Base-by-base conservation (phyloP, 2,888 invertebrate genomes). In the Campopleginae sp. region DNA sequence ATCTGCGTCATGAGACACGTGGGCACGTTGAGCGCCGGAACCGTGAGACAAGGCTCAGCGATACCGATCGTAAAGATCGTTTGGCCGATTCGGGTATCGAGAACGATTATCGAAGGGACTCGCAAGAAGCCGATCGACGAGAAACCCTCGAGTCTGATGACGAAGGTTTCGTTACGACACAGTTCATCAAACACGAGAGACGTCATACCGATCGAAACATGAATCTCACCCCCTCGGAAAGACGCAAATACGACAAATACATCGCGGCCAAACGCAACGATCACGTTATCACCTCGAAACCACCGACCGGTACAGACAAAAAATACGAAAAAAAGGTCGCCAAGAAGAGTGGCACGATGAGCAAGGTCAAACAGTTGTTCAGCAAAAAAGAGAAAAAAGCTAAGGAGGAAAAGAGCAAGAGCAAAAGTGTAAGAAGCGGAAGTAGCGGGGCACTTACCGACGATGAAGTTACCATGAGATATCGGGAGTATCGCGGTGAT, bases 1-100 rank as follows among this genome's bases (percentile, higher is more conserved):
- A 92, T 90, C 92, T 77, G 84, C 90, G 91, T 77, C 92, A 89
- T 94, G 95, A 88, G 94, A 95, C 33, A 93, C 95, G 90, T 93
- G 95, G 92, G 5, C 92, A 93, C 83, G 89, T 88, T 7, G 92
- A 93, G 33, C 90, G 91, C 14, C 89, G 89, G 33, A 90, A 90
- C 75, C 90, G 91, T 17, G 92, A 93, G 38, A 93, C 92, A 6
- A 91, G 93, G 2, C 84, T 92, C 10, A 94, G 94, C 84, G 94
- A 94, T 86, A 92, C 92, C 44, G 95, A 95, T 82, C 92, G 95
- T 10, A 96, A 96, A 88, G 96, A 95, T 89, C 95, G 96, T 77
- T 94, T 96, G 75, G 96, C 96, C 2, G 97, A 97, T 94, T 97
- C 97, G 0, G 97, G 97, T 0, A 97, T 97, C 86, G 97, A 97